Conservation (phyloP, 1,140 invertebrate genomes). For the Bicyclus anynana region DNA sequence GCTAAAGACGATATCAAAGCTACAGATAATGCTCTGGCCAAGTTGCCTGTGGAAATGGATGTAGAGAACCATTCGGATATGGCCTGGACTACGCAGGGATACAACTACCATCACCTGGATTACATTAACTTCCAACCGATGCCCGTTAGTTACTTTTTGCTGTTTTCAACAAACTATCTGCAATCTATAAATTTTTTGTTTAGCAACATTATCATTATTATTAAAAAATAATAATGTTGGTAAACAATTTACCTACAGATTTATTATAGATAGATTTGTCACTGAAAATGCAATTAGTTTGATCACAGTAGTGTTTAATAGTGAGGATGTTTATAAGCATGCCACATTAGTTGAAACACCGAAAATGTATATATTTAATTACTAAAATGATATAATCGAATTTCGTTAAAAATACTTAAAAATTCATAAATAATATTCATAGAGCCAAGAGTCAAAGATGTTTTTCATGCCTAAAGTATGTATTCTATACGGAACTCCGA, state of each 20-base stretch:
- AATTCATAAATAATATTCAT: too few species aligned
- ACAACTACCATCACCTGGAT: conserved; percentile 58
- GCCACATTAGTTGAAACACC: conserved; percentile 17
- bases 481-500: too few species aligned
- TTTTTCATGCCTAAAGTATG: too few species aligned
- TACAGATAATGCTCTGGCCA: conserved; percentile 30
- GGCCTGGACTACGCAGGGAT: conserved; percentile 27
- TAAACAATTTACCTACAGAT: too few species aligned
- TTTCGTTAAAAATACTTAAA: too few species aligned
- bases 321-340: conserved; percentile 39
- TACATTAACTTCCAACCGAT: conserved; percentile 56
- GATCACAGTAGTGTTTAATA: conserved; percentile 19
- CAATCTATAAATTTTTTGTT: too few species aligned
- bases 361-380: background rate
- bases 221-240: too few species aligned
- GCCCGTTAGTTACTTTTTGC: conserved; percentile 61
- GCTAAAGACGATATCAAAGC: conserved; percentile 45
- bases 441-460: too few species aligned
- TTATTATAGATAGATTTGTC: too few species aligned
- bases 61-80: conserved; percentile 27
- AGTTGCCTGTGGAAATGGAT: conserved; percentile 31
- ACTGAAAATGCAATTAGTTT: conserved; percentile 22
- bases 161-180: too few species aligned
- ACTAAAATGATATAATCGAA: too few species aligned
- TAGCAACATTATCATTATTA: too few species aligned